phyloP scores from a whole-genome alignment of 2,113 vertebrate species.

The Oostethus manadensis region DNA sequence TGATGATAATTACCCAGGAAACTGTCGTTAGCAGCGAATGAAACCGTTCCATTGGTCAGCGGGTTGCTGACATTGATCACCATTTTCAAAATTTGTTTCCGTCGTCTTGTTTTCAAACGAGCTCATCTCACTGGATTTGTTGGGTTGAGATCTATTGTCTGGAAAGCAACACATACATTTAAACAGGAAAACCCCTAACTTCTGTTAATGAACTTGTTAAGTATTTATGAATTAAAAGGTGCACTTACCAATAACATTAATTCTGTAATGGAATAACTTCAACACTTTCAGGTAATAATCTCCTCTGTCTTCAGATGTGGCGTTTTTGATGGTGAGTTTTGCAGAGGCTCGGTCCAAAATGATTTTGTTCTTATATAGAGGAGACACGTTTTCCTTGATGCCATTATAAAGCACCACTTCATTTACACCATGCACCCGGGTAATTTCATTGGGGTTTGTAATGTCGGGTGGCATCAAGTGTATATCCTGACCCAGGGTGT shows the following conservation, averaged over 20 bases:
- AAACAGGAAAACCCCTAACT: no score
- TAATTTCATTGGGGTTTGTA: slow-evolving; percentile 12
- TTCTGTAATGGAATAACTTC: rapidly evolving
- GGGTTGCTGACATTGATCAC: slow-evolving; percentile 36
- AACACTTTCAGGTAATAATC: slow-evolving; percentile 29
- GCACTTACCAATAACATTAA: slow-evolving; percentile 61
- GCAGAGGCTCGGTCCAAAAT: slow-evolving; percentile 25
- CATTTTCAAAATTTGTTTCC: slow-evolving; percentile 10
- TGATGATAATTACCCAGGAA: slow-evolving; percentile 33
- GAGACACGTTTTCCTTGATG: rapidly evolving
- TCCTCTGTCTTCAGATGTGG: slow-evolving; percentile 48
- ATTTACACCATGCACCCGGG: slow-evolving; percentile 49
- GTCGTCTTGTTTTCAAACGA: background rate
- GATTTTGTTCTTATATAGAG: background rate
- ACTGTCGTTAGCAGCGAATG: slow-evolving; percentile 45
- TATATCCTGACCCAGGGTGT: slow-evolving; percentile 4
- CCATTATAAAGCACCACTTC: slow-evolving; percentile 44
- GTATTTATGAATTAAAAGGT: background rate
- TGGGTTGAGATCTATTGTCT: slow-evolving; percentile 40
- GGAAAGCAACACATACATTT: background rate
- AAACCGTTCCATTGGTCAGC: background rate
- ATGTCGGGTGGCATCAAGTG: rapidly evolving
- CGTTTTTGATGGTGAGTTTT: slow-evolving; percentile 25
- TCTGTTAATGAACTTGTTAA: no score
- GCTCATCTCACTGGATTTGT: slow-evolving; percentile 43